Conservation (phyloP, 2,888 invertebrate genomes). For the Macrosoma leucophasiata region DNA sequence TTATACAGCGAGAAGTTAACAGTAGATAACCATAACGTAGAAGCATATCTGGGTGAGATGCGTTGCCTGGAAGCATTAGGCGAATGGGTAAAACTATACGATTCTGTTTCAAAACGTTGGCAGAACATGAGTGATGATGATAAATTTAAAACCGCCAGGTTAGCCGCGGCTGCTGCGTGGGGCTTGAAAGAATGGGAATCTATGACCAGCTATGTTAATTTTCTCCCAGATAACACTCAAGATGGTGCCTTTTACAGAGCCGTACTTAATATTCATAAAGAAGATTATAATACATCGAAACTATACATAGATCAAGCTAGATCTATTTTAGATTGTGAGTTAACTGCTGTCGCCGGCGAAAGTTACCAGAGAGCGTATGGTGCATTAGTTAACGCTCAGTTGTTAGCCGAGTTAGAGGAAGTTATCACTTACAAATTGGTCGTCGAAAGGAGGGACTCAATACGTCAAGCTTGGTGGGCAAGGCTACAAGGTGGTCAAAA, state of each 20-base stretch:
- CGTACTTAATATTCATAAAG: constrained; percentile 91
- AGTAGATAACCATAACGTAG: constrained; percentile 80
- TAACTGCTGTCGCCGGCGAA: constrained; percentile 97
- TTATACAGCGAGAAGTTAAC: constrained; percentile 88
- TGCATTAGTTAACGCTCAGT: constrained; percentile 97
- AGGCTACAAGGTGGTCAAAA: constrained; percentile 95
- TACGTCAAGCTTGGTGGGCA: constrained; percentile 96
- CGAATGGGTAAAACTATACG: constrained; percentile 93
- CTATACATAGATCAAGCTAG: constrained; percentile 93
- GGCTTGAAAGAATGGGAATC: constrained; percentile 95
- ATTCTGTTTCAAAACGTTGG: constrained; percentile 89
- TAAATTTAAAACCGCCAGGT: constrained; percentile 84
- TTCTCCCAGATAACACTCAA: constrained; percentile 93
- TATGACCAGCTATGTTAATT: constrained; percentile 92
- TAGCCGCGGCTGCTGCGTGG: constrained; percentile 97
- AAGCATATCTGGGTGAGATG: constrained; percentile 93
- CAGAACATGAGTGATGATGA: constrained; percentile 74
- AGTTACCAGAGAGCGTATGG: constrained; percentile 97
- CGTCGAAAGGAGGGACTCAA: constrained; percentile 87
- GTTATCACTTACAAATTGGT: constrained; percentile 97
- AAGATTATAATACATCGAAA: constrained; percentile 80
- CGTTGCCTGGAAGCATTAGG: constrained; percentile 97
- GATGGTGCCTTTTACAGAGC: constrained; percentile 98
- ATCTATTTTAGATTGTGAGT: constrained; percentile 94
- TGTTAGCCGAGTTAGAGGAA: constrained; percentile 97